These are phyloP conservation scores for Apoderus coryli DNA, from an alignment of 2,888 invertebrate species.

Conservation along the genomic window DNA sequence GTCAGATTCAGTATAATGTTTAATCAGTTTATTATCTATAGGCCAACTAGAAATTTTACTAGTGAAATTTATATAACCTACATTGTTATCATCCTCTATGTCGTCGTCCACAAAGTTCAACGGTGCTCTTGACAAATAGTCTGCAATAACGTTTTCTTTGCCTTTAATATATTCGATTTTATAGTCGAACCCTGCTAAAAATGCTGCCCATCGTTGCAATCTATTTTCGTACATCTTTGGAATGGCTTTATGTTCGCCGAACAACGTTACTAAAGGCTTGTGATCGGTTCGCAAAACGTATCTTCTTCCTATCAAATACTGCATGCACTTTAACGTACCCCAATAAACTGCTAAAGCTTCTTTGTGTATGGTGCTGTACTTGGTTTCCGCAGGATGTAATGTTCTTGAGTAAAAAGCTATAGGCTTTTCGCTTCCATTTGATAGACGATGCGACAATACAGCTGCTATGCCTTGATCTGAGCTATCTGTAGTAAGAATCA, in stretches of 20 bases:
- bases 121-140: slow-evolving; percentile 11
- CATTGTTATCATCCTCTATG: no score
- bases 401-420: slow-evolving; percentile 10
- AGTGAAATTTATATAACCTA: slow-evolving; percentile 10
- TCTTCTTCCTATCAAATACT: slow-evolving; percentile 23
- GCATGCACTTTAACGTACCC: slow-evolving; percentile 22
- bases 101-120: background rate
- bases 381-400: slow-evolving; percentile 8
- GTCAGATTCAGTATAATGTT: slow-evolving; percentile 4
- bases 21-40: slow-evolving; percentile 9
- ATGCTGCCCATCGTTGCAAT: slow-evolving; percentile 21
- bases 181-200: slow-evolving; percentile 12
- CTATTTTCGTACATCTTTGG: slow-evolving; percentile 23
- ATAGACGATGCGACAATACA: slow-evolving; percentile 5
- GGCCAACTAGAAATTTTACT: slow-evolving; percentile 7
- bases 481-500: slow-evolving; percentile 11
- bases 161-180: slow-evolving; percentile 12
- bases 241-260: slow-evolving; percentile 18
- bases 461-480: slow-evolving; percentile 10
- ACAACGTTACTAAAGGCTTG: slow-evolving; percentile 8
- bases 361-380: slow-evolving; percentile 16
- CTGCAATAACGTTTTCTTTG: slow-evolving; percentile 11
- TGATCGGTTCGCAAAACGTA: no score
- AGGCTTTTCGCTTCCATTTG: slow-evolving; percentile 6
- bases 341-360: slow-evolving; percentile 25